Evolutionary conservation across 2,888 invertebrate genomes (phyloP).

Genomic region (Caenorhabditis sp.): DNA sequence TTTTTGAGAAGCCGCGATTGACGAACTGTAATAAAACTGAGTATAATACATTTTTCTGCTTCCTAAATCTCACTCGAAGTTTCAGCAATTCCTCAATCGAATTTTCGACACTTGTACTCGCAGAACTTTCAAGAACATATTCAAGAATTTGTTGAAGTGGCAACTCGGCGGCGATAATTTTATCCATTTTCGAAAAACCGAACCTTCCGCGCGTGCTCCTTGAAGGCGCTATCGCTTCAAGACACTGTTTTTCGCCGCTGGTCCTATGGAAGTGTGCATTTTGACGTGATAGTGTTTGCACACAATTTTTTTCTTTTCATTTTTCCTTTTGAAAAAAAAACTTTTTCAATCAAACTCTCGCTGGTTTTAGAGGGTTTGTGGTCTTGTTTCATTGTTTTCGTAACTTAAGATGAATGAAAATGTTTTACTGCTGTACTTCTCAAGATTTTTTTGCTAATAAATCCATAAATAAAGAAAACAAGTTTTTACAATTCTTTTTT

Average conservation of each 20-base stretch:
- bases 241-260: background rate
- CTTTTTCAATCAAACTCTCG: too few relatives aligned
- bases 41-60: slow-evolving; percentile 5
- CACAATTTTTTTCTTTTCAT: background rate
- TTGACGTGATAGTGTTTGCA: background rate
- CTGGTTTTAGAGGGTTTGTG: too few relatives aligned
- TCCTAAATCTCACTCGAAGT: background rate
- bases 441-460: background rate
- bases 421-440: background rate
- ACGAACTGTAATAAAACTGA: background rate
- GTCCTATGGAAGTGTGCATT: background rate
- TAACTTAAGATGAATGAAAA: too few relatives aligned
- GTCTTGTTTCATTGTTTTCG: too few relatives aligned
- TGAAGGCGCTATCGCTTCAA: too few relatives aligned
- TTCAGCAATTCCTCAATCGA: background rate
- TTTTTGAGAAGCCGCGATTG: background rate
- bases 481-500: background rate
- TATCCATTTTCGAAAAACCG: background rate
- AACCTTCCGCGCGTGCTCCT: background rate
- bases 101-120: background rate
- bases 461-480: background rate
- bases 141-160: background rate
- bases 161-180: background rate
- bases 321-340: background rate
- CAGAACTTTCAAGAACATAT: background rate